Evolutionary conservation across 1,140 invertebrate genomes (phyloP).

Genomic region (Neodiprion pinetum): DNA sequence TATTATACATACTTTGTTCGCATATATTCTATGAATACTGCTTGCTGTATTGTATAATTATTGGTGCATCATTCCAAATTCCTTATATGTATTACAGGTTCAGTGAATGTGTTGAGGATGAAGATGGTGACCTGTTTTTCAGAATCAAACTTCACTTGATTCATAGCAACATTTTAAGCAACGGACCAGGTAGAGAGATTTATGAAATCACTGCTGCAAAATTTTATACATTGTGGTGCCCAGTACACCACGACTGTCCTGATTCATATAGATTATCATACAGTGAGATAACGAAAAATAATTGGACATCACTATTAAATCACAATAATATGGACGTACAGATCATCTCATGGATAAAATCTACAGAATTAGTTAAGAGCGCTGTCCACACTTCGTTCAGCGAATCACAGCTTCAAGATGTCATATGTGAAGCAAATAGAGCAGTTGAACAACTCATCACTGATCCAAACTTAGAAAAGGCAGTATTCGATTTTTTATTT

Average conservation of each 20-base stretch:
- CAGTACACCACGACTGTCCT: neutral
- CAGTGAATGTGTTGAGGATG: neutral
- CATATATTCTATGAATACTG: neutral
- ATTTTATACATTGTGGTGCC: conserved; percentile 31
- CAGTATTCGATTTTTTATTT: conserved; percentile 44
- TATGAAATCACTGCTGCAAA: conserved; percentile 40
- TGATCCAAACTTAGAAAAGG: conserved; percentile 42
- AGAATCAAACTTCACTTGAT: conserved; percentile 32
- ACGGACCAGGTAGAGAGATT: conserved; percentile 38
- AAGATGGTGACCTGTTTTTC: conserved; percentile 14
- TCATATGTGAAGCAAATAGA: conserved; percentile 23
- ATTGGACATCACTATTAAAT: conserved; percentile 27
- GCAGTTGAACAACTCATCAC: conserved; percentile 18
- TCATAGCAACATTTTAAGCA: conserved; percentile 28
- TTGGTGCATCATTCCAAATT: neutral
- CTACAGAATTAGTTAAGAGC: conserved; percentile 31
- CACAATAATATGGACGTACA: conserved; percentile 38
- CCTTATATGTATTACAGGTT: neutral
- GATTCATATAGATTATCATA: conserved; percentile 10
- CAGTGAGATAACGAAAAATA: conserved; percentile 1
- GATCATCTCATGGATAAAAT: conserved; percentile 38
- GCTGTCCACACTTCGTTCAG: neutral
- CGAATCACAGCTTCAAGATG: conserved; percentile 26
- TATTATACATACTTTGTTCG: neutral
- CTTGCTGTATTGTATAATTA: neutral